phyloP scores from a whole-genome alignment of 2,888 invertebrate species.

The Gymnoscelis rufifasciata region DNA sequence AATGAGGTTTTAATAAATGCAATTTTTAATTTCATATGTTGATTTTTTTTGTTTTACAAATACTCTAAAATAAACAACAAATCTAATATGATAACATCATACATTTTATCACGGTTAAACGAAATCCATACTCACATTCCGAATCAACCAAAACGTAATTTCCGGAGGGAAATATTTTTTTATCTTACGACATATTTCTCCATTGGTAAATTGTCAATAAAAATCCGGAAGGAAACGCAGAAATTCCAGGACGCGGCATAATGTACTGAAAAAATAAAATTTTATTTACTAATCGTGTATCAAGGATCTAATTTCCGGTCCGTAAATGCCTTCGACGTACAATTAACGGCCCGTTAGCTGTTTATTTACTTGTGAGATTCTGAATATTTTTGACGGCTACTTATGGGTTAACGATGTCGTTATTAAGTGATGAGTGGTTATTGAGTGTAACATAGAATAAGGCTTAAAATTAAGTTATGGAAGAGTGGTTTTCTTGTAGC shows the following conservation, averaged over 20 bases:
- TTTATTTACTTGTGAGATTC: not conserved
- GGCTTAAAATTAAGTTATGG: too few relatives aligned
- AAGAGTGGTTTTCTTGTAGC: too few relatives aligned
- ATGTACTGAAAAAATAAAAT: not conserved
- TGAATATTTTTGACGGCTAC: slow-evolving; percentile 3
- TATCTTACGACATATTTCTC: not conserved
- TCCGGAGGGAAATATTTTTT: not conserved
- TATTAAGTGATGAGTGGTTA: too few relatives aligned
- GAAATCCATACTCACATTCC: too few relatives aligned
- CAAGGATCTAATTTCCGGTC: slow-evolving; percentile 23
- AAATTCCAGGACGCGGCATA: not conserved
- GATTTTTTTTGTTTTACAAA: too few relatives aligned
- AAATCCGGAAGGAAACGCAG: not conserved
- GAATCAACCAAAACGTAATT: not conserved
- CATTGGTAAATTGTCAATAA: not conserved
- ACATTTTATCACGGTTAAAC: too few relatives aligned
- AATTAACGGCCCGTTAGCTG: slow-evolving; percentile 14
- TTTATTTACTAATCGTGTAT: slow-evolving; percentile 13
- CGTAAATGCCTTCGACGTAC: slow-evolving; percentile 14
- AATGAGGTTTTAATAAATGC: too few relatives aligned
- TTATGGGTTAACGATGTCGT: not conserved
- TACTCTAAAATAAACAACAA: too few relatives aligned
- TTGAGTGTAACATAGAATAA: too few relatives aligned
- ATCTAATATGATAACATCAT: too few relatives aligned
- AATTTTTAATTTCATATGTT: too few relatives aligned